A percentile compares a stretch with the other conserved stretches of the same genome.
Evolutionary conservation across 2,888 invertebrate species (phyloP).

Genomic region (Helobdella robusta): DNA sequence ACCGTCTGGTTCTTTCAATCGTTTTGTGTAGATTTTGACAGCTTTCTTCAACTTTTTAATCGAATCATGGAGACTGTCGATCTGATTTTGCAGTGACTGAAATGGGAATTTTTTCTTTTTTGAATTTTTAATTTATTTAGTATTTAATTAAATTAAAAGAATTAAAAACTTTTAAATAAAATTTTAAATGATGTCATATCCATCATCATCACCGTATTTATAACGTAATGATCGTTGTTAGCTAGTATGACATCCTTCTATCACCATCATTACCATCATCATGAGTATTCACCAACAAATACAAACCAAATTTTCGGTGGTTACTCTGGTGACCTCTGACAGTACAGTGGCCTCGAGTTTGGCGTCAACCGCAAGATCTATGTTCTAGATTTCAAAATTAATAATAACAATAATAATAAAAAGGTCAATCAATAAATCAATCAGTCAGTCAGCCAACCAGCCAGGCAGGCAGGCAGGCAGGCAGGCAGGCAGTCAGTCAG

Average conservation of each 20-base stretch:
- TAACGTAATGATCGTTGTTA: too few relatives aligned
- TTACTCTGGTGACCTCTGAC: constrained; percentile 72
- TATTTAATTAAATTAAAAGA: too few relatives aligned
- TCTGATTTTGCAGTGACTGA: constrained; percentile 62
- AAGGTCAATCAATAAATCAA: not conserved
- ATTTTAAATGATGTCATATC: too few relatives aligned
- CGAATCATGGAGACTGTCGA: constrained; percentile 63
- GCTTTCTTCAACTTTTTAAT: constrained; percentile 67
- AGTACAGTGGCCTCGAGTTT: constrained; percentile 76
- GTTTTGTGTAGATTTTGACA: constrained; percentile 62
- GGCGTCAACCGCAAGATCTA: constrained; percentile 48
- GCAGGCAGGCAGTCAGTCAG: not conserved
- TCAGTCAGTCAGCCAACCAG: not conserved
- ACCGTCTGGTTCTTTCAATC: constrained; percentile 64
- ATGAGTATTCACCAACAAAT: too few relatives aligned
- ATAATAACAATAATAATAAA: not conserved
- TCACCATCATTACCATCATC: too few relatives aligned
- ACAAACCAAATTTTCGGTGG: constrained; percentile 67
- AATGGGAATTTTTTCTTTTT: too few relatives aligned
- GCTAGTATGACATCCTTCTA: too few relatives aligned
- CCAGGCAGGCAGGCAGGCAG: not conserved
- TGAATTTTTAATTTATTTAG: too few relatives aligned
- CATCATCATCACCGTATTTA: too few relatives aligned
- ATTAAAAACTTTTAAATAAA: too few relatives aligned
- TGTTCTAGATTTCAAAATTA: constrained; percentile 39